Percentiles rank a stretch among this genome's conserved stretches.
Evolutionary conservation across 2,888 invertebrate genomes (phyloP).

Genomic region (Tenthredo distinguenda): DNA sequence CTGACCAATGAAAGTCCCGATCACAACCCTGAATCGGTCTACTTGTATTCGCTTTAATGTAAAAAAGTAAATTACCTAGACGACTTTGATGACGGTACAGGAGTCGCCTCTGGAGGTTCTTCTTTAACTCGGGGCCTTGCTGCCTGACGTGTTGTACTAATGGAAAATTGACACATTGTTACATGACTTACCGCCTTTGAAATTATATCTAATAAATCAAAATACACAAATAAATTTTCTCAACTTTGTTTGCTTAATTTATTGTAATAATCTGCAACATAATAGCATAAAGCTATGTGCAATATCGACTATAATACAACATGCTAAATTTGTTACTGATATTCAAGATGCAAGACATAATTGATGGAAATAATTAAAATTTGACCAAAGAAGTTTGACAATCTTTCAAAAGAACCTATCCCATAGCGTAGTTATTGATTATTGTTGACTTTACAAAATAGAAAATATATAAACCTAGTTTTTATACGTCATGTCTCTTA

Average conservation of each 20-base stretch:
- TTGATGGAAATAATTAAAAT: not conserved
- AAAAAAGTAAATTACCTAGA: constrained; percentile 76
- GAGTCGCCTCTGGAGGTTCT: constrained; percentile 77
- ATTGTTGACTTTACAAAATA: not conserved
- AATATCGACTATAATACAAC: not conserved
- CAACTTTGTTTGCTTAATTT: constrained; percentile 73
- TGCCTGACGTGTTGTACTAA: constrained; percentile 78
- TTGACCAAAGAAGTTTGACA: not conserved
- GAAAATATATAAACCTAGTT: not conserved
- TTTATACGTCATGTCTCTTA: not conserved
- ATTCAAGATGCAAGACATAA: too few species aligned
- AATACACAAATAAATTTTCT: constrained; percentile 36
- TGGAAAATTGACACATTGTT: constrained; percentile 75
- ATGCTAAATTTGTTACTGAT: not conserved
- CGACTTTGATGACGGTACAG: constrained; percentile 77
- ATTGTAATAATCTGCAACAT: constrained; percentile 12
- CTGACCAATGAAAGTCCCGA: constrained; percentile 45
- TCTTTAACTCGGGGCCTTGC: constrained; percentile 78
- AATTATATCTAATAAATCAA: constrained; percentile 1
- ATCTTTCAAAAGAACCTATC: not conserved
- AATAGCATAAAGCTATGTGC: not conserved
- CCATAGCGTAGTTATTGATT: not conserved
- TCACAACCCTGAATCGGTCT: constrained; percentile 53
- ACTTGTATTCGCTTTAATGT: constrained; percentile 70
- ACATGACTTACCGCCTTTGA: constrained; percentile 58